Evolutionary conservation across 1,140 invertebrate species (phyloP).

Genomic region (Penaeus chinensis): DNA sequence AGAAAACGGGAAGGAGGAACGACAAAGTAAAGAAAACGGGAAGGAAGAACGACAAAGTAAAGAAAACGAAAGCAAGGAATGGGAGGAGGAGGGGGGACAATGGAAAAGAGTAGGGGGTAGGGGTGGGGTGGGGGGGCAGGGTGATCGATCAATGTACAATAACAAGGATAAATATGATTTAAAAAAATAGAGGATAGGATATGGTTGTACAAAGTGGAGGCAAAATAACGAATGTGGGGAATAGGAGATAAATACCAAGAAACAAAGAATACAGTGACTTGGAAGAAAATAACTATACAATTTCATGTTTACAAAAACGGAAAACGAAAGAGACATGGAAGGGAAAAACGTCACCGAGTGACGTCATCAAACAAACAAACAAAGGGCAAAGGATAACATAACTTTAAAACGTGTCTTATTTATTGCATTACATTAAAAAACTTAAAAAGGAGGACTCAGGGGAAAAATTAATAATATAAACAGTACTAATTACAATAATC

Average conservation of each 20-base stretch:
- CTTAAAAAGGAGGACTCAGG: constrained; percentile 23
- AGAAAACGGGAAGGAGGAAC: background rate
- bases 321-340: background rate
- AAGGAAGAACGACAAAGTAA: too few relatives aligned
- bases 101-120: too few relatives aligned
- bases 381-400: constrained; percentile 33
- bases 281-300: background rate
- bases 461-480: constrained; percentile 16
- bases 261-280: background rate
- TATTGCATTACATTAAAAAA: constrained; percentile 49
- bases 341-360: too few relatives aligned
- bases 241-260: constrained; percentile 1
- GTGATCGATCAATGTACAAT: too few relatives aligned
- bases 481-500: constrained; percentile 37
- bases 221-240: background rate
- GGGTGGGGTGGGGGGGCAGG: too few relatives aligned
- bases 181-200: too few relatives aligned
- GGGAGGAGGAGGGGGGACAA: too few relatives aligned
- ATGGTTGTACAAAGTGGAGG: constrained; percentile 6
- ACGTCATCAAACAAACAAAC: background rate
- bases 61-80: too few relatives aligned
- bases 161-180: too few relatives aligned
- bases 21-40: too few relatives aligned
- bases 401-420: constrained; percentile 40
- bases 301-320: background rate